phyloP scores from a whole-genome alignment of 1,140 invertebrate species.

The Tyrophagus putrescentiae region DNA sequence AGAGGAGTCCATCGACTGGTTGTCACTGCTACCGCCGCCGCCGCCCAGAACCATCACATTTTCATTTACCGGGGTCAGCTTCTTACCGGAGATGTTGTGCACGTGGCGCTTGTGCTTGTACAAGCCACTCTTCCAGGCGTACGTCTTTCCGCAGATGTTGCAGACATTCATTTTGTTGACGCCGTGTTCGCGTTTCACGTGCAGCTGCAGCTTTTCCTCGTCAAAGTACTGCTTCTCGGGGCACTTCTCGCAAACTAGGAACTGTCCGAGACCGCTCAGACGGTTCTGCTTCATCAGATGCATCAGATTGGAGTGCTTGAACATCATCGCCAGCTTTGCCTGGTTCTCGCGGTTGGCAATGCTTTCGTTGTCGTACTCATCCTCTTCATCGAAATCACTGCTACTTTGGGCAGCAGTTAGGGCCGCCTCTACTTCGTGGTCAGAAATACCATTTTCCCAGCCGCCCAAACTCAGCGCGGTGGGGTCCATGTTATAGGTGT shows the following conservation, averaged over 20 bases:
- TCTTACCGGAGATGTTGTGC: no score
- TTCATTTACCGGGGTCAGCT: no score
- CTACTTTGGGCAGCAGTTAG: not conserved
- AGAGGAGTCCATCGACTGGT: no score
- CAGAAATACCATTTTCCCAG: constrained; percentile 11
- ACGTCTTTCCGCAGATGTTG: constrained; percentile 13
- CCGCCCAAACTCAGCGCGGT: not conserved
- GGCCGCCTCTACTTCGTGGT: not conserved
- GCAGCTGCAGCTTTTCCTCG: constrained; percentile 1
- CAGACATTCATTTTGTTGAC: constrained; percentile 5
- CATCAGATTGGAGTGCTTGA: not conserved
- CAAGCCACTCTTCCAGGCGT: constrained; percentile 9
- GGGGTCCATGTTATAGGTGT: constrained; percentile 17
- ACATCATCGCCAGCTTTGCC: not conserved
- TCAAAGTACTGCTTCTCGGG: constrained; percentile 9
- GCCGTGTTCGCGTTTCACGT: constrained; percentile 12
- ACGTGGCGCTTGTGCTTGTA: constrained; percentile 18
- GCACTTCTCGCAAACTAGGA: constrained; percentile 13
- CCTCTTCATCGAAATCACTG: not conserved
- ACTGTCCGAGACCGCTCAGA: not conserved
- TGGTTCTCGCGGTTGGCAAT: not conserved
- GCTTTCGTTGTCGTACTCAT: constrained; percentile 3
- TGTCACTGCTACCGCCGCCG: no score
- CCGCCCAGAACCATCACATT: no score
- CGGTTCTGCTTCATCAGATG: not conserved